phyloP scores from a whole-genome alignment of 2,888 invertebrate species.

The Caenorhabditis sp. region DNA sequence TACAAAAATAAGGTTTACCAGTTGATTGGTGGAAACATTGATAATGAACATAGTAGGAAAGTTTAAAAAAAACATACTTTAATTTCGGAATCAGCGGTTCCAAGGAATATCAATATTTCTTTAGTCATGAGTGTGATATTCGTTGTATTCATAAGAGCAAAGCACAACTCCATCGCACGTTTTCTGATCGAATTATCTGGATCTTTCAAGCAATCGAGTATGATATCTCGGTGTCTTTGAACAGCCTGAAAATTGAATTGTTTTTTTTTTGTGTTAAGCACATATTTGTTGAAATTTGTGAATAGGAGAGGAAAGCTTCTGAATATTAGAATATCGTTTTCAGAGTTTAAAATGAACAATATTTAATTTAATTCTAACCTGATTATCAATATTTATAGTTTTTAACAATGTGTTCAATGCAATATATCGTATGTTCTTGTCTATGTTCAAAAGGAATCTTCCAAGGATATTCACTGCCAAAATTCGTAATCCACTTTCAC shows the following conservation, averaged over 20 bases:
- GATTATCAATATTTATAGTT: slow-evolving; percentile 94
- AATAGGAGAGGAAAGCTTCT: too few relatives aligned
- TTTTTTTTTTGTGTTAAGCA: too few relatives aligned
- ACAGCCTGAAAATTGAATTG: too few relatives aligned
- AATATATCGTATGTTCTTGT: slow-evolving; percentile 93
- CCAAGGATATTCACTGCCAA: slow-evolving; percentile 97
- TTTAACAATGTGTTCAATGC: slow-evolving; percentile 94
- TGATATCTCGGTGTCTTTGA: slow-evolving; percentile 95
- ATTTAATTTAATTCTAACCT: too few relatives aligned
- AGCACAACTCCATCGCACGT: slow-evolving; percentile 96
- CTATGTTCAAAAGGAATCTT: slow-evolving; percentile 94
- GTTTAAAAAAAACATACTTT: slow-evolving; percentile 75
- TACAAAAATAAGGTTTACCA: too few relatives aligned
- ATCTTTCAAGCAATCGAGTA: slow-evolving; percentile 89
- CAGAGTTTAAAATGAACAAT: too few relatives aligned
- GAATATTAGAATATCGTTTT: too few relatives aligned
- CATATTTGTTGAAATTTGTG: too few relatives aligned
- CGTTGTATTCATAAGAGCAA: slow-evolving; percentile 92
- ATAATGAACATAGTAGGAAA: too few relatives aligned
- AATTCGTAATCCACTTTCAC: slow-evolving; percentile 89
- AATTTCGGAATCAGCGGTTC: slow-evolving; percentile 94
- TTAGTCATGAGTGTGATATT: slow-evolving; percentile 98
- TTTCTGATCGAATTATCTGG: slow-evolving; percentile 85
- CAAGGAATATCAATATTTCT: slow-evolving; percentile 85
- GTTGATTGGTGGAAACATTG: too few relatives aligned